A percentile compares a stretch with the other conserved stretches of the same genome.
These are phyloP conservation scores for Drosophila rubida DNA, from an alignment of 2,888 invertebrate species.

Conservation along the genomic window DNA sequence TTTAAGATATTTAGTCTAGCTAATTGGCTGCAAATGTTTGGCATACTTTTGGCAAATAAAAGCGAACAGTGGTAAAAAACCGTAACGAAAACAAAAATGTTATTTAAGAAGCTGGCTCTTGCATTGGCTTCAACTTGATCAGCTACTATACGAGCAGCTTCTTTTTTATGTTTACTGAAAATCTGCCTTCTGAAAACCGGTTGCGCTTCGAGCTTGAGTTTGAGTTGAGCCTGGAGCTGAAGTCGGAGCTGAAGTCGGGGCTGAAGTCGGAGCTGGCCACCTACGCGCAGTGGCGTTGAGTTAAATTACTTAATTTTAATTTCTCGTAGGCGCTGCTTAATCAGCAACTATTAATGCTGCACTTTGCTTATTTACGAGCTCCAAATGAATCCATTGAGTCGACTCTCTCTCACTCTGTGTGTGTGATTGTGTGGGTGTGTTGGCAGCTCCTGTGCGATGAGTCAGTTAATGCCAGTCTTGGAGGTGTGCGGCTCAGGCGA, in stretches of 20 bases:
- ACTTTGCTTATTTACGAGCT: slow-evolving; percentile 83
- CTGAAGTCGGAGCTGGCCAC: slow-evolving; percentile 31
- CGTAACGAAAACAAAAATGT: no score
- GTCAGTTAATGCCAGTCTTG: slow-evolving; percentile 27
- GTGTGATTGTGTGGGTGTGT: slow-evolving; percentile 12
- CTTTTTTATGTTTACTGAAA: not conserved
- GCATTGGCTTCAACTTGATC: not conserved
- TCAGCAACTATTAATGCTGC: slow-evolving; percentile 84
- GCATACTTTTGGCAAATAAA: no score
- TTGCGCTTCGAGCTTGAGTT: slow-evolving; percentile 15
- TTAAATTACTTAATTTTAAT: slow-evolving; percentile 77
- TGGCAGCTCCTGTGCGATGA: slow-evolving; percentile 40
- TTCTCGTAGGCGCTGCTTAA: slow-evolving; percentile 82
- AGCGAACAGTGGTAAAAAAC: no score
- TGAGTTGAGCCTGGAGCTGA: no score
- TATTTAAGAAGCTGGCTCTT: not conserved
- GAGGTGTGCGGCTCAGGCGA: not conserved
- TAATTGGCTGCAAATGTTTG: no score
- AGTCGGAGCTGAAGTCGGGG: no score
- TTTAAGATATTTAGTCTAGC: no score
- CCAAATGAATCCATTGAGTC: slow-evolving; percentile 80
- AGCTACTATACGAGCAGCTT: not conserved
- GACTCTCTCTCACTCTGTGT: not conserved
- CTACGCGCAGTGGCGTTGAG: slow-evolving; percentile 39
- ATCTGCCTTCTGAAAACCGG: slow-evolving; percentile 6